These are phyloP conservation scores for Ctenomys sociabilis DNA, from an alignment of 2,113 vertebrate genomes.

Conservation along the genomic window DNA sequence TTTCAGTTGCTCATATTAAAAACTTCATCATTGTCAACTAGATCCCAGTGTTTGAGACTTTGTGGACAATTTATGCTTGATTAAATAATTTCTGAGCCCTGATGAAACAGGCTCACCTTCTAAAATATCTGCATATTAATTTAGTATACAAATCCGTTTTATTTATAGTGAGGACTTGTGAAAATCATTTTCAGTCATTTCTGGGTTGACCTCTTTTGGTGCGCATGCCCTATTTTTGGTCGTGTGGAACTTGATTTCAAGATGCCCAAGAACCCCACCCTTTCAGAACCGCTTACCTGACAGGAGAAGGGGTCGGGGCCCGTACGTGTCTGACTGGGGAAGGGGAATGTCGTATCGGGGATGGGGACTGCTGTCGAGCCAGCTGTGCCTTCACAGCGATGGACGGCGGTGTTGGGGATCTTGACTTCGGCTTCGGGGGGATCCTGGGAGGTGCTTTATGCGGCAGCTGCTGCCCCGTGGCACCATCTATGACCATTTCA, in stretches of 20 bases:
- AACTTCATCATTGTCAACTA: neutral
- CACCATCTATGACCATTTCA: constrained; percentile 93
- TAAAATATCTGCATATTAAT: constrained; percentile 44
- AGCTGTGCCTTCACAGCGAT: constrained; percentile 89
- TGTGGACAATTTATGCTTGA: constrained; percentile 6
- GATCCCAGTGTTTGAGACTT: neutral
- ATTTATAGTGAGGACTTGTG: neutral
- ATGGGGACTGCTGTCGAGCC: constrained; percentile 95
- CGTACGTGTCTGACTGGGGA: constrained; percentile 97
- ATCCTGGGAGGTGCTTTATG: constrained; percentile 97
- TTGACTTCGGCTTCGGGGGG: constrained; percentile 94
- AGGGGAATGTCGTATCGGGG: constrained; percentile 95
- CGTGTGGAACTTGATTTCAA: neutral
- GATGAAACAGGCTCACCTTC: neutral
- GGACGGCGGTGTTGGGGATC: constrained; percentile 92
- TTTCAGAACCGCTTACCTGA: constrained; percentile 89
- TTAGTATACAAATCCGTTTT: constrained; percentile 31
- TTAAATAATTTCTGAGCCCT: constrained; percentile 43
- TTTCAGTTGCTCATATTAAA: constrained; percentile 51
- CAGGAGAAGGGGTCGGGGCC: constrained; percentile 93
- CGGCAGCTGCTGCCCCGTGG: constrained; percentile 90
- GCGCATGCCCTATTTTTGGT: neutral
- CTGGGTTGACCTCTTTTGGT: neutral
- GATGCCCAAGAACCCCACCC: neutral
- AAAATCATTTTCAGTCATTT: neutral